Base-by-base conservation (phyloP, 2,113 vertebrate genomes). In the Carassius carassius region DNA sequence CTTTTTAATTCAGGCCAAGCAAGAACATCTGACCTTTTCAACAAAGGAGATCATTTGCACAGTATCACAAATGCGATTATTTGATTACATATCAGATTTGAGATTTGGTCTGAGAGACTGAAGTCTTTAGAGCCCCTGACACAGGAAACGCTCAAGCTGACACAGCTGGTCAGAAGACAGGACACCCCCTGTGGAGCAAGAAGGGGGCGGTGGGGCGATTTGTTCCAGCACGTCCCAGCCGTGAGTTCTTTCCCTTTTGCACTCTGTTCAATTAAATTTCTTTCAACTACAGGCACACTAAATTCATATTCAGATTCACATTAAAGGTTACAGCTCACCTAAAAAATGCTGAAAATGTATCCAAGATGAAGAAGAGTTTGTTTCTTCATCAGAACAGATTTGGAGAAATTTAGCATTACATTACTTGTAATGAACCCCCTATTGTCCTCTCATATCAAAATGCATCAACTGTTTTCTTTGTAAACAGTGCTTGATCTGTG, bases 161-260 rank as follows among this genome's bases (percentile, higher is more conserved):
- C 60, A 82, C 81, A 82, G 81, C 81, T 82, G 67, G 81, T 82
- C 81, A 56, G 67, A 58, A 69, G 67, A 82, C 65, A 56, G 49
- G 67, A 73, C 76, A 78, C 67, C 65, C 47, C 81, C 81, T 54
- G n/a, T 1, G 47, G 81, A 67, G 67, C 32, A 58, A 73, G 17
- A 58, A 51, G 81, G 67, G 65, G 67, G 67, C 4, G 67, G 21
- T 56, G 32, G 67, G 67, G 19, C 29, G 32, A 56, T 56, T 58
- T 82, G 81, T 82, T 82, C 49, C 81, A 82, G 67, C 81, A 82
- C 2, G 81, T 82, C 81, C n/a, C 13, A 69, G 63, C 23, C 19
- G 6, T 0, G n/a, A 25, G 72, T 23, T 74, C 13, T 51, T 49
- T 49, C n/a, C 29, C 3, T 32, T 25, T 74, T 49, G 5, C 2